Evolutionary conservation across 35 echinoderm and acorn worm genomes (phyloP).

Genomic region (Apostichopus parvimensis): DNA sequence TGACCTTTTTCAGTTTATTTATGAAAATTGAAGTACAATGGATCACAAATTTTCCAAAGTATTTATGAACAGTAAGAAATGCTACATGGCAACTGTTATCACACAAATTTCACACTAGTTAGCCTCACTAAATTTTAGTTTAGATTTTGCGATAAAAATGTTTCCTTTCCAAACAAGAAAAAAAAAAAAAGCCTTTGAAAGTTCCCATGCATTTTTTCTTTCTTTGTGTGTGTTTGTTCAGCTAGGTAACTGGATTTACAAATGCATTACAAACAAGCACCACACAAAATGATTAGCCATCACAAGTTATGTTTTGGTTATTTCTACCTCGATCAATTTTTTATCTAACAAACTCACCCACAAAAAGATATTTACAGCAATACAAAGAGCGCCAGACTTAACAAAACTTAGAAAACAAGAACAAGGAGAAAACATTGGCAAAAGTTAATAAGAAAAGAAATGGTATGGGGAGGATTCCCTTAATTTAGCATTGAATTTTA

Average conservation of each 20-base stretch:
- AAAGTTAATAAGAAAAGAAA: not conserved
- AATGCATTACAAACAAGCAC: slow-evolving; percentile 38
- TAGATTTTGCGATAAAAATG: slow-evolving; percentile 11
- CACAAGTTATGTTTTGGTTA: slow-evolving; percentile 13
- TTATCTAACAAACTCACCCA: slow-evolving; percentile 53
- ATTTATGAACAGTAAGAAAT: slow-evolving; percentile 50
- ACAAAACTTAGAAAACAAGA: slow-evolving; percentile 58
- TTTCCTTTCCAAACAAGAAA: too few relatives aligned
- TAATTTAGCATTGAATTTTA: slow-evolving; percentile 26
- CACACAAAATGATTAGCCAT: slow-evolving; percentile 48
- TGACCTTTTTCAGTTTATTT: slow-evolving; percentile 53
- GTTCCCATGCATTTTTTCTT: not conserved
- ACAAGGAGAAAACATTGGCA: slow-evolving; percentile 27
- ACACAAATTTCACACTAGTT: slow-evolving; percentile 44
- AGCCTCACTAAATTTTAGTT: slow-evolving; percentile 21
- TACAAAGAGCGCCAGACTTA: slow-evolving; percentile 53
- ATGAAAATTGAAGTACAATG: slow-evolving; percentile 62
- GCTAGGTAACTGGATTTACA: slow-evolving; percentile 21
- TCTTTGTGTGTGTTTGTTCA: not conserved
- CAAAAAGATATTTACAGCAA: slow-evolving; percentile 63
- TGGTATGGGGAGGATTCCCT: not conserved
- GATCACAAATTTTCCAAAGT: slow-evolving; percentile 54
- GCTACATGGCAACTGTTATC: slow-evolving; percentile 49
- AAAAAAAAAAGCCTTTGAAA: not conserved
- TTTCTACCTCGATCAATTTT: slow-evolving; percentile 32